Evolutionary conservation across 2,888 invertebrate species (phyloP), one percentile per base, ranked within the genome.

Genomic region (Polia nebulosa): DNA sequence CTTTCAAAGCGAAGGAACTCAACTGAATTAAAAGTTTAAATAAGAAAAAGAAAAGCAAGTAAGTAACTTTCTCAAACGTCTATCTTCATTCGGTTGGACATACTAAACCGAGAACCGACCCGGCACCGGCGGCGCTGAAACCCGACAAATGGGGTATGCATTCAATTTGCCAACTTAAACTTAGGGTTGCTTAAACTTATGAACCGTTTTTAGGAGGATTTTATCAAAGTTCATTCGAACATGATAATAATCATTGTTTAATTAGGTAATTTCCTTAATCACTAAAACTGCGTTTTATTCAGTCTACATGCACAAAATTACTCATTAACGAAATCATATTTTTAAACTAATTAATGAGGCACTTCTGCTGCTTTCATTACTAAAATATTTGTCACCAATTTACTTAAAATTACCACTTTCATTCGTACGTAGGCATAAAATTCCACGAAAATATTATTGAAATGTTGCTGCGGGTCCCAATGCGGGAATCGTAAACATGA

Each of bases 401-500:
- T 62, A 71, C 34, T 41, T 32, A 52, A 64, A 73, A 58, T 36
- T 36, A 59, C 53, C 44, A 56, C 8, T 47, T 67, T 44, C 22
- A 58, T 75, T 15, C 15, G 11, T 34, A 53, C 25, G 15, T 34
- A 67, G 27, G 5, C 36, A 41, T 68, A 11, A 45, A 67, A 72
- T 67, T 63, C 32, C 44, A 44, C 32, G 72, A 68, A 34, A 51
- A 61, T 51, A 56, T 63, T 65, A 65, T 45, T 49, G 66, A 55
- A 65, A 55, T 65, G 65, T 59, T 45, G 32, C 52, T 63, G 58
- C 58, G 51, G 60, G 49, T 7, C 63, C 78, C 68, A 63, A 60
- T 77, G 73, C 78, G 69, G 57, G 76, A 59, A 65, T 72, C 82
- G 63, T 81, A 81, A 80, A 82, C 65, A 78, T 70, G 45, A 64